Conservation (phyloP, 2,113 vertebrate genomes). For the Amia ocellicauda region DNA sequence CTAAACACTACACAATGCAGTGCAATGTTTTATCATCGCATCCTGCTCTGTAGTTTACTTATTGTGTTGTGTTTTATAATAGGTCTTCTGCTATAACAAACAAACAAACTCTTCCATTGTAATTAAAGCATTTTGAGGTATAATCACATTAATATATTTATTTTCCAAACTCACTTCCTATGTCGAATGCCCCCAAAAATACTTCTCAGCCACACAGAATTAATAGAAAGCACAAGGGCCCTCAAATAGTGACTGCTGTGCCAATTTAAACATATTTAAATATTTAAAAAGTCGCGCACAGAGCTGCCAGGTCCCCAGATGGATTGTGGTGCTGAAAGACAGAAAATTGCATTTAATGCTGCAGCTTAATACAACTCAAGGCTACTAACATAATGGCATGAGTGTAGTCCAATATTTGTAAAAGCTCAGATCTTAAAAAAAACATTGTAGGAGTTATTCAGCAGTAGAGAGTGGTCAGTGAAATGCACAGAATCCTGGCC, state of each 20-base stretch:
- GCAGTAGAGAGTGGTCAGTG: no score
- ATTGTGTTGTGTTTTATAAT: background rate
- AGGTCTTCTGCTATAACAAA: background rate
- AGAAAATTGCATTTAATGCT: conserved; percentile 9
- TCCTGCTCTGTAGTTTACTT: background rate
- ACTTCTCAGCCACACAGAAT: conserved; percentile 14
- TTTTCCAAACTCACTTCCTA: conserved; percentile 54
- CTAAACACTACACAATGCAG: no score
- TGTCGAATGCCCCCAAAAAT: conserved; percentile 1
- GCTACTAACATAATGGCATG: conserved; percentile 15
- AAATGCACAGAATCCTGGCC: no score
- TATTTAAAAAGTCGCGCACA: conserved; percentile 19
- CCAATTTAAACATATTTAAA: conserved; percentile 29
- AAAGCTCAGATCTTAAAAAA: no score
- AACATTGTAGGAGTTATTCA: no score
- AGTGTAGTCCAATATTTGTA: no score
- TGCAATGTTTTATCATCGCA: no score
- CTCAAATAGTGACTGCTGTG: conserved; percentile 15
- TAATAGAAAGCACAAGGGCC: conserved; percentile 13
- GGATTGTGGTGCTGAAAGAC: conserved; percentile 17
- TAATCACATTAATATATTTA: no score
- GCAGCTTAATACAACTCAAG: conserved; percentile 20
- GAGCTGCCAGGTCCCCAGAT: conserved; percentile 16
- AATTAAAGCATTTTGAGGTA: background rate
- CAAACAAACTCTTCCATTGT: background rate